Evolutionary conservation across 2,797 vertebrate genomes (phyloP).

Genomic region (Gymnoscopelus braueri): DNA sequence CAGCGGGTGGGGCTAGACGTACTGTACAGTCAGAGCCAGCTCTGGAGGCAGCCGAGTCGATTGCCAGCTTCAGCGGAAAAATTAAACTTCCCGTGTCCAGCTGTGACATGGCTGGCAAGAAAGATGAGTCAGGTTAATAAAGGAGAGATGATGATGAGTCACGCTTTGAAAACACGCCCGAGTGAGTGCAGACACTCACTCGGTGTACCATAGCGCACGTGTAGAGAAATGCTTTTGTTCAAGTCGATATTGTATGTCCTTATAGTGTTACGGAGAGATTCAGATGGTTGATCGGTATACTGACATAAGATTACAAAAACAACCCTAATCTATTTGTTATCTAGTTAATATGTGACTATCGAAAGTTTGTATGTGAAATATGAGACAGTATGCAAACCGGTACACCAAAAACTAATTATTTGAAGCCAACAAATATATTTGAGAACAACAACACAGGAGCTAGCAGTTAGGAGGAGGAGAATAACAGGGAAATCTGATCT

Average conservation of each 20-base stretch:
- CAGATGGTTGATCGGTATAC: slow-evolving; percentile 23
- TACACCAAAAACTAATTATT: neutral
- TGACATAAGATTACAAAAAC: slow-evolving; percentile 29
- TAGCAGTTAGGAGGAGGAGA: neutral
- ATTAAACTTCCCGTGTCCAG: slow-evolving; percentile 58
- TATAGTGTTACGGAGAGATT: neutral
- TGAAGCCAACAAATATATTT: slow-evolving; percentile 32
- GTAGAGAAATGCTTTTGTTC: slow-evolving; percentile 28
- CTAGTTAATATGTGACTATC: slow-evolving; percentile 31
- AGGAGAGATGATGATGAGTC: slow-evolving; percentile 68
- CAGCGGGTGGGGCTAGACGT: slow-evolving; percentile 30
- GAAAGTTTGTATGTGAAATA: neutral
- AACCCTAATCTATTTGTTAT: neutral
- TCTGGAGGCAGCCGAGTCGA: slow-evolving; percentile 26
- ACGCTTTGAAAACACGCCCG: slow-evolving; percentile 47
- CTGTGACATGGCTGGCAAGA: slow-evolving; percentile 34
- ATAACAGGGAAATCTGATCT: slow-evolving; percentile 56
- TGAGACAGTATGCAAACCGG: too few species aligned
- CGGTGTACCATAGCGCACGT: slow-evolving; percentile 24
- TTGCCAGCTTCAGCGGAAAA: slow-evolving; percentile 38
- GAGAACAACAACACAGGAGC: slow-evolving; percentile 29
- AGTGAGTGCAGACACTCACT: slow-evolving; percentile 11
- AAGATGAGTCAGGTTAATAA: slow-evolving; percentile 62
- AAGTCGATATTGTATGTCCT: neutral
- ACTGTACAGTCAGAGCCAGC: slow-evolving; percentile 33